phyloP scores from a whole-genome alignment of 2,113 vertebrate species.

The Chaetorhynchus papuensis region DNA sequence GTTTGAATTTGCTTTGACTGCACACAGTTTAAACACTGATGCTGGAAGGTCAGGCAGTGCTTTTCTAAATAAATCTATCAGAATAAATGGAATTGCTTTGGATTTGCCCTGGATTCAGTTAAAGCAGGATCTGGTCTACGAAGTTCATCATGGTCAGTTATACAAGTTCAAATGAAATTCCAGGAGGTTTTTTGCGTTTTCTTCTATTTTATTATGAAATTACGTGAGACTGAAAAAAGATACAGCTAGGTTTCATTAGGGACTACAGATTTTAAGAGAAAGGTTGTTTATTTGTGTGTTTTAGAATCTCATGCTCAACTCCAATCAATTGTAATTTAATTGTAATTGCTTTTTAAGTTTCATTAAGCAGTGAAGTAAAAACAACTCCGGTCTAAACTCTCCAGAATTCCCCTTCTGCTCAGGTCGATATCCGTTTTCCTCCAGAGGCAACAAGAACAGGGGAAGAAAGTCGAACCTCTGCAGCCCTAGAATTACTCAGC shows the following conservation, averaged over 20 bases:
- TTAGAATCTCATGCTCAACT: background rate
- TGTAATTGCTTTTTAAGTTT: background rate
- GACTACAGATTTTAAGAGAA: background rate
- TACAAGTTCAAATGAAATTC: background rate
- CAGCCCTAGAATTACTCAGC: background rate
- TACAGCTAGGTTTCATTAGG: background rate
- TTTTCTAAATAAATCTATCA: background rate
- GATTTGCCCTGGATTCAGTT: background rate
- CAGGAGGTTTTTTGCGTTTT: background rate
- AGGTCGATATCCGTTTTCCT: background rate
- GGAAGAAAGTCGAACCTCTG: background rate
- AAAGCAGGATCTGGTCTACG: background rate
- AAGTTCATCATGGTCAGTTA: background rate
- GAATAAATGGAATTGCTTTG: background rate
- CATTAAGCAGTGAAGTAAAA: background rate
- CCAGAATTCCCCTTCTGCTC: background rate
- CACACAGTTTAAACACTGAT: background rate
- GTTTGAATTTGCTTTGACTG: background rate
- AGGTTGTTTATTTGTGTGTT: background rate
- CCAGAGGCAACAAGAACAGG: background rate
- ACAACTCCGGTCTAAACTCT: background rate
- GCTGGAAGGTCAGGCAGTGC: background rate
- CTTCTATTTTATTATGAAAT: background rate
- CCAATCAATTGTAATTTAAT: background rate
- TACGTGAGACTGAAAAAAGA: background rate